Conservation (phyloP, 2,888 invertebrate genomes). For the Acleris sparsana region DNA sequence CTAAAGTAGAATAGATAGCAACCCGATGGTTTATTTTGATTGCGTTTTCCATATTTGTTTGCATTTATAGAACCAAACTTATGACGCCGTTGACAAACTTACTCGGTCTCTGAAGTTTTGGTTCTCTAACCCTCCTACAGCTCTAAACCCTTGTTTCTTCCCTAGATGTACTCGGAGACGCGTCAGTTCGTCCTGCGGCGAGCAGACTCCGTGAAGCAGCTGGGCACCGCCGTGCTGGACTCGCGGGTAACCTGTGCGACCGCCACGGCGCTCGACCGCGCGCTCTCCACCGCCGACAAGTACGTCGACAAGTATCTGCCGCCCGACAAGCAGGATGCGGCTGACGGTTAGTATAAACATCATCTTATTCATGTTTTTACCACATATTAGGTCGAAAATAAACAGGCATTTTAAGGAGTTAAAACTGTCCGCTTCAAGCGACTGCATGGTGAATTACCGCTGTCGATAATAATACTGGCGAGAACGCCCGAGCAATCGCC, state of each 20-base stretch:
- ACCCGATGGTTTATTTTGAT: no score
- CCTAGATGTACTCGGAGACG: slow-evolving; percentile 90
- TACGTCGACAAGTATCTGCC: slow-evolving; percentile 93
- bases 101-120: no score
- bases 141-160: slow-evolving; percentile 7
- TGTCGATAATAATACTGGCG: background rate
- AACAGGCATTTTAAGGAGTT: background rate
- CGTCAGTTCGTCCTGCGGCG: slow-evolving; percentile 90
- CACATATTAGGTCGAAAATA: background rate
- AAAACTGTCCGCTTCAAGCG: background rate
- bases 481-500: no score
- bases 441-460: background rate
- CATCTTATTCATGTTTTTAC: background rate
- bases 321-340: slow-evolving; percentile 85
- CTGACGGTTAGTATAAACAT: slow-evolving; percentile 83
- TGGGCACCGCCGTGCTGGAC: slow-evolving; percentile 87
- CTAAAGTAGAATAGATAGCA: no score
- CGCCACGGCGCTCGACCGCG: slow-evolving; percentile 89
- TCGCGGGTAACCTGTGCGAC: slow-evolving; percentile 89
- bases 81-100: no score
- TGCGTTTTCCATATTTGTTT: no score
- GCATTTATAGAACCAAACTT: no score
- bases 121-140: background rate
- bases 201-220: slow-evolving; percentile 92
- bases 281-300: slow-evolving; percentile 89